phyloP scores from a whole-genome alignment of 2,888 invertebrate species.

The Leptinotarsa tumamoca region DNA sequence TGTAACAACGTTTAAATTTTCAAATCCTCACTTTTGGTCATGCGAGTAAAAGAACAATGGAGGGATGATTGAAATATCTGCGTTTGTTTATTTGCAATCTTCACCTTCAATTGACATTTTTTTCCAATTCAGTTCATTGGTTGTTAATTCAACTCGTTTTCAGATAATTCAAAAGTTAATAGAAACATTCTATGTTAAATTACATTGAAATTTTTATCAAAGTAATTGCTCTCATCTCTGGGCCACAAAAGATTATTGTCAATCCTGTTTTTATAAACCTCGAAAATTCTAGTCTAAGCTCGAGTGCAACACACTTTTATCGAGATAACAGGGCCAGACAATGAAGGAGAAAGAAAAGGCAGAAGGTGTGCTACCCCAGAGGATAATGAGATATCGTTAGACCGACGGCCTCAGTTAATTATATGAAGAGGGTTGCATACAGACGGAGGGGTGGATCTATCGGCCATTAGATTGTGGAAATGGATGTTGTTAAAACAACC shows the following conservation, averaged over 20 bases:
- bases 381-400: conserved; percentile 63
- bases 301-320: conserved; percentile 46
- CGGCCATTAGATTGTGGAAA: conserved; percentile 41
- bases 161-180: not conserved
- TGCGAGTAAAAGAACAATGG: too few species aligned
- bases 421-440: conserved; percentile 59
- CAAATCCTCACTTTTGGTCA: too few species aligned
- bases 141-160: not conserved
- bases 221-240: not conserved
- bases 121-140: too few species aligned
- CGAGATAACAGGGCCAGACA: conserved; percentile 53
- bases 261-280: not conserved
- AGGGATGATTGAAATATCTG: too few species aligned
- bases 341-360: conserved; percentile 50
- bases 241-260: conserved; percentile 3
- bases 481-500: conserved; percentile 29
- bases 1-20: too few species aligned
- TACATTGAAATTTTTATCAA: not conserved
- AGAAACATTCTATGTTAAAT: not conserved
- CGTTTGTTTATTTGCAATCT: too few species aligned
- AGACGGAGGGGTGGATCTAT: conserved; percentile 46
- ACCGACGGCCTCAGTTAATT: conserved; percentile 62
- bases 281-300: conserved; percentile 8
- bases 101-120: too few species aligned
- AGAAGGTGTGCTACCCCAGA: conserved; percentile 58